A percentile compares a stretch with the other conserved stretches of the same genome.
Conservation (phyloP, 2,888 invertebrate genomes). For the Luperina testacea region DNA sequence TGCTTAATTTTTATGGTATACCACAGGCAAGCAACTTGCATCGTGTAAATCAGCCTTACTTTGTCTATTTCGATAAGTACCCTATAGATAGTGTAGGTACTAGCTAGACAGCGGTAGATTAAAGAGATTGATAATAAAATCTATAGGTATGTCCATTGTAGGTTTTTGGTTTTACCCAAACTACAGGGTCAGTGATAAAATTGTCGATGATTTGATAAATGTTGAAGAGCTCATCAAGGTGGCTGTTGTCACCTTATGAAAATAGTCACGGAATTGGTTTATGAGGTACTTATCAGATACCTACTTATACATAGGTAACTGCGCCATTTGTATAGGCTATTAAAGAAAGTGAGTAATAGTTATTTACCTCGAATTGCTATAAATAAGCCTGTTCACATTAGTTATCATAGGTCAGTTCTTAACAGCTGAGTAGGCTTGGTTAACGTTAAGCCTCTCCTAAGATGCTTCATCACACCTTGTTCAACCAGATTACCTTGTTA, state of each 20-base stretch:
- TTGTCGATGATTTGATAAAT: conserved; percentile 6
- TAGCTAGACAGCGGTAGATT: neutral
- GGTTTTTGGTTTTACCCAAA: conserved; percentile 6
- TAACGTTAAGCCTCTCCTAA: too few species aligned
- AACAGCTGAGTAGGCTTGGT: neutral
- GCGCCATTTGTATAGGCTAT: conserved; percentile 25
- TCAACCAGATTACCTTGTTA: neutral
- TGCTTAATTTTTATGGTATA: neutral
- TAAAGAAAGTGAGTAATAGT: conserved; percentile 17
- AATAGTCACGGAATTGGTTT: neutral
- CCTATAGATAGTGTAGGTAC: neutral
- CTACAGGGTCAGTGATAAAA: neutral
- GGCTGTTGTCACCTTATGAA: neutral
- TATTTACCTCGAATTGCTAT: neutral
- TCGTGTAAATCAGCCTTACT: neutral
- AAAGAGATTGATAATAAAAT: neutral
- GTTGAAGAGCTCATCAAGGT: conserved; percentile 7
- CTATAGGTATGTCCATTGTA: neutral
- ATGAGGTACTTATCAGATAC: conserved; percentile 8
- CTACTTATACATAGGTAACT: neutral
- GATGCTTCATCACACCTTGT: neutral
- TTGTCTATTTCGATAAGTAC: neutral
- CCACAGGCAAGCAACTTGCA: neutral
- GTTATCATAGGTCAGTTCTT: conserved; percentile 9
- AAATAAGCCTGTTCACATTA: neutral